phyloP scores from a whole-genome alignment of 2,113 vertebrate genomes.

The Scomber scombrus region DNA sequence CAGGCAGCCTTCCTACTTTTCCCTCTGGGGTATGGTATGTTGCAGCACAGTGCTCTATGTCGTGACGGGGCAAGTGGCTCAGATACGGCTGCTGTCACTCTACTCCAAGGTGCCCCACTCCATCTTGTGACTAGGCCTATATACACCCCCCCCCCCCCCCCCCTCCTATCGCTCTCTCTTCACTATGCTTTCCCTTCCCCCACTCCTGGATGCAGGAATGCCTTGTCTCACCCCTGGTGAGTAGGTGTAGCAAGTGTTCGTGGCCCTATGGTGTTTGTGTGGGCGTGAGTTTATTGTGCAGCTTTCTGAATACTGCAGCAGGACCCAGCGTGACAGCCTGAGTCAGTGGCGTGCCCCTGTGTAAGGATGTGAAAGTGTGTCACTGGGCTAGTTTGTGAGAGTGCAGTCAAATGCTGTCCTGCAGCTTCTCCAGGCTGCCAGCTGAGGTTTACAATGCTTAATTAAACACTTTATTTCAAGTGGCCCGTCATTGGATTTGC shows the following conservation, averaged over 20 bases:
- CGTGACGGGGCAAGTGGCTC: constrained; percentile 49
- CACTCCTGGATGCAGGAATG: constrained; percentile 45
- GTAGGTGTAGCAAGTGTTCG: constrained; percentile 31
- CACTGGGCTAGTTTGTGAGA: constrained; percentile 80
- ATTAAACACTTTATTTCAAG: constrained; percentile 82
- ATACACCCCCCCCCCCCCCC: background rate
- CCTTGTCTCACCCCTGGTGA: constrained; percentile 35
- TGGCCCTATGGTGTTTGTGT: constrained; percentile 23
- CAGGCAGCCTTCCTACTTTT: constrained; percentile 33
- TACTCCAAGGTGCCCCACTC: constrained; percentile 46
- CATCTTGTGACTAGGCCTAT: constrained; percentile 55
- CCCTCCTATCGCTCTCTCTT: background rate
- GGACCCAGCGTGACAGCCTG: constrained; percentile 62
- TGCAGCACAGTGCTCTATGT: constrained; percentile 39
- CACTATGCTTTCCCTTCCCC: constrained; percentile 14
- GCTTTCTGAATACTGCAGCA: constrained; percentile 34
- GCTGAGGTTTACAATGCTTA: constrained; percentile 82
- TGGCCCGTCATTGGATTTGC: constrained; percentile 69
- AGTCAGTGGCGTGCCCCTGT: constrained; percentile 68
- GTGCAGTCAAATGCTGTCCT: constrained; percentile 61
- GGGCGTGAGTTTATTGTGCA: constrained; percentile 23
- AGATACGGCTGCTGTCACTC: constrained; percentile 55
- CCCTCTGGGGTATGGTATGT: constrained; percentile 30
- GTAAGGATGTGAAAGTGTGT: constrained; percentile 79
- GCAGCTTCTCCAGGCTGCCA: constrained; percentile 69